phyloP scores from a whole-genome alignment of 2,797 vertebrate genomes.

The Phylloscopus collybita region DNA sequence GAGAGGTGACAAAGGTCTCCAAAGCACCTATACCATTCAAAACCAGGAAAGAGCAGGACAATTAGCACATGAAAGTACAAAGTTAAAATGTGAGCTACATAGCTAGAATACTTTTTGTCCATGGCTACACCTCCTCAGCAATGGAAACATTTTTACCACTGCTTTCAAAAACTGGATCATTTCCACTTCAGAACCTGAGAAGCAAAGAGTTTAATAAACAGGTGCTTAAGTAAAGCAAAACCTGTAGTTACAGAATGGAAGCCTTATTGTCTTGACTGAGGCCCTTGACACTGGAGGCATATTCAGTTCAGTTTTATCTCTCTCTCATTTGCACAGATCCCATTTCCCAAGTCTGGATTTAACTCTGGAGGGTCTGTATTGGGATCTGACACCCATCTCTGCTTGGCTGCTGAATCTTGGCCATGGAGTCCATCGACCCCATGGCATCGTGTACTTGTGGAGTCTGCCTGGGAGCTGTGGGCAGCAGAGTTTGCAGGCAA shows the following conservation, averaged over 20 bases:
- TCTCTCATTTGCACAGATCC: conserved; percentile 36
- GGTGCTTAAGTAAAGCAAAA: not conserved
- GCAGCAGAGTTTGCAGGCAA: not conserved
- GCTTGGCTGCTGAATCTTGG: conserved; percentile 28
- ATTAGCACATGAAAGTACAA: not conserved
- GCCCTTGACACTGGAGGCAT: conserved; percentile 19
- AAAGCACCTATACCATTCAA: not conserved
- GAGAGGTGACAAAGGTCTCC: not conserved
- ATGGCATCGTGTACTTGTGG: not conserved
- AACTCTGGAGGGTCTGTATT: not conserved
- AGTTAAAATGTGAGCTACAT: not conserved
- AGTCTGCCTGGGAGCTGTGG: not conserved
- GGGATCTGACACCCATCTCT: conserved; percentile 69
- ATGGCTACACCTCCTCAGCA: not conserved
- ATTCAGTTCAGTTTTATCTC: conserved; percentile 60
- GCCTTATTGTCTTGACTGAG: conserved; percentile 9
- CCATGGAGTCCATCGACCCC: not conserved
- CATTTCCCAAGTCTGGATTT: conserved; percentile 48
- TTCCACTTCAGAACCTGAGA: conserved; percentile 13
- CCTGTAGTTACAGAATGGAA: not conserved
- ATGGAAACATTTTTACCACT: not conserved
- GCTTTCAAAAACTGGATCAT: not conserved
- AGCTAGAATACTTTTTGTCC: not conserved
- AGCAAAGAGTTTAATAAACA: not conserved
- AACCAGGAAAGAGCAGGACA: not conserved